Evolutionary conservation across 2,797 vertebrate species (phyloP), one percentile per base, ranked within the genome.

Genomic region (Hippoglossus hippoglossus): DNA sequence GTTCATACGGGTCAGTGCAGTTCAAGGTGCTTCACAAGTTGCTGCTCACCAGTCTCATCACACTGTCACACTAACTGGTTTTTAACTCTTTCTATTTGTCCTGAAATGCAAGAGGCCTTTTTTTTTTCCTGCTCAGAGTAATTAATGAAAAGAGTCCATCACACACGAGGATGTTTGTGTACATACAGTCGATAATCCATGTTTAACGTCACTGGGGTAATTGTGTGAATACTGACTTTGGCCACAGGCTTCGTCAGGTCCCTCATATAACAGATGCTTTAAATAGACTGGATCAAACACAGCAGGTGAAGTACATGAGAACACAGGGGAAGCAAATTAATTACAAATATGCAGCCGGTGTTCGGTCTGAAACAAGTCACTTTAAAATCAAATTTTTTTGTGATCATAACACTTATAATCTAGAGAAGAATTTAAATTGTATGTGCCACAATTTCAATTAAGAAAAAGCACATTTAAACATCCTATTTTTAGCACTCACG

Each of bases 131-230:
- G 6, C 25, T 69, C 25, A 15, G 11, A 16, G 51, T 34, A 63
- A 67, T 64, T 71, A 52, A 61, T 73, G 53, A 70, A 46, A 70
- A 19, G 19, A 57, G 53, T 41, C 63, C 13, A 31, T 67, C 62
- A 44, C 58, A 66, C 36, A 63, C 2, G 9, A 56, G 11, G 36
- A 39, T 39, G 10, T 34, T 34, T 34, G 31, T 34, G 31, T 34
- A 11, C 10, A 34, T 34, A 3, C 31, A 34, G 31, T 34, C 31
- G 31, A 34, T 34, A 34, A 34, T 34, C 31, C 9, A 34, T 34
- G 31, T 34, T 34, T 34, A 10, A 34, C 31, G 31, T 34, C 31
- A 34, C 31, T 10, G 31, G 31, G 31, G 31, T 34, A 34, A 34
- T 34, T 34, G 31, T 34, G 31, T 34, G 31, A 34, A 34, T 10